Base-by-base conservation (phyloP, 2,888 invertebrate species). In the Pterobdella sp. region DNA sequence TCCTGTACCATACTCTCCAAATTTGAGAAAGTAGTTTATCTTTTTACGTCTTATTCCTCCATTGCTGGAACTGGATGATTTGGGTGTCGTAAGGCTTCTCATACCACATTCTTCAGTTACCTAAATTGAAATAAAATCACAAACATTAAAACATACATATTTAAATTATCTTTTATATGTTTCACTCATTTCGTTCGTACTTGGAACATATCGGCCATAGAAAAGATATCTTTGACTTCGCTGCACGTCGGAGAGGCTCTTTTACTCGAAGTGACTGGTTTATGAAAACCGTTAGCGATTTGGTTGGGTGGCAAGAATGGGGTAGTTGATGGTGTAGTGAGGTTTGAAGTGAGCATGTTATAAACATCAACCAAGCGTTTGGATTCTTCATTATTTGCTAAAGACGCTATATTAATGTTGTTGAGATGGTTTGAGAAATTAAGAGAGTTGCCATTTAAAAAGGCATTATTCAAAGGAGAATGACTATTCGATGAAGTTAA, bases 1-100 rank as follows among this genome's bases (percentile, higher is more conserved):
- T 74, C 80, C 79, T 0, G 96, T 95, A 4, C 98, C 98, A 81
- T 97, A 99, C 83, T 99, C 98, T 1, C 98, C 98, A 84, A 99
- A 98, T 85, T 97, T 97, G 60, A 56, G 60, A 22, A 56, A 56
- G 60, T 56, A 56, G 60, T 56, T 56, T 22, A 56, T 56, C 60
- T 56, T 56, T 22, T 56, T 56, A 26, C 60, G 60, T 56, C 60
- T 56, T 7, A 56, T 56, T 22, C 60, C 60, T 3, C 60, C 60
- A n/a, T 56, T 56, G 60, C 60, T 56, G 14, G 60, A 56, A 26
- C 3, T 7, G 60, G 60, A 18, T 14, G 60, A 56, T 26, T 56
- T 56, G 60, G 60, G 60, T 18, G 60, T 56, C n/a, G 4, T 4
- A 26, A 56, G 18, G 60, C 26, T 56, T 26, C 60, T 56, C n/a